Conservation (phyloP, 2,113 vertebrate genomes). For the Brachyhypopomus occidentalis region DNA sequence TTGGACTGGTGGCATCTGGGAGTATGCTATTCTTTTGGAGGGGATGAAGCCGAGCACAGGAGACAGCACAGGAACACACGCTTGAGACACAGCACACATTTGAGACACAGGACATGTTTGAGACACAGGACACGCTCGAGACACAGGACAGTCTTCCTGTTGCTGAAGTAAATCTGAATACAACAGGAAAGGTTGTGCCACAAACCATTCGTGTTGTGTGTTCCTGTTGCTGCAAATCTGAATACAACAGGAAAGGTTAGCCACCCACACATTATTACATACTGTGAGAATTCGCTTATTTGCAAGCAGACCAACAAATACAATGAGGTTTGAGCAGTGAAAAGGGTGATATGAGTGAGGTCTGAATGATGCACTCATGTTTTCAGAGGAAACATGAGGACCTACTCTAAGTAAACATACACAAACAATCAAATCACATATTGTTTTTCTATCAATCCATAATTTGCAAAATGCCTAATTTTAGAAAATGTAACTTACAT, state of each 20-base stretch:
- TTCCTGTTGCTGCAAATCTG: too few relatives aligned
- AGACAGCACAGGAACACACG: constrained; percentile 3
- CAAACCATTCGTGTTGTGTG: too few relatives aligned
- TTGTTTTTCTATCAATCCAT: too few relatives aligned
- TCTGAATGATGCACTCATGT: neutral
- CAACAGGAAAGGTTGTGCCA: too few relatives aligned
- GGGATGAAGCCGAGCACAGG: neutral
- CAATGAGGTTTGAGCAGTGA: neutral
- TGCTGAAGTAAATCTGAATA: too few relatives aligned
- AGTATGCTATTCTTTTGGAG: neutral
- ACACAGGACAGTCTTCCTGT: too few relatives aligned
- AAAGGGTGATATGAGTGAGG: neutral
- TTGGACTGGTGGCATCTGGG: neutral
- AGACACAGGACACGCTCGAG: neutral
- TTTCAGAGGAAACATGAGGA: too few relatives aligned
- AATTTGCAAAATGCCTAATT: too few relatives aligned
- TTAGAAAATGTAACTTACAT: too few relatives aligned
- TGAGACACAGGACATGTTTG: neutral
- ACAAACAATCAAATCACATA: too few relatives aligned
- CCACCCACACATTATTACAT: neutral
- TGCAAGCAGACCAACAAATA: neutral
- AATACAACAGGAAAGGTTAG: too few relatives aligned
- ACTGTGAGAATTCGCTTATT: neutral
- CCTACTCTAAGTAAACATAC: too few relatives aligned
- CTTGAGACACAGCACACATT: neutral